These are phyloP conservation scores for Drosophila melanica DNA, from an alignment of 1,140 invertebrate species.

Conservation along the genomic window DNA sequence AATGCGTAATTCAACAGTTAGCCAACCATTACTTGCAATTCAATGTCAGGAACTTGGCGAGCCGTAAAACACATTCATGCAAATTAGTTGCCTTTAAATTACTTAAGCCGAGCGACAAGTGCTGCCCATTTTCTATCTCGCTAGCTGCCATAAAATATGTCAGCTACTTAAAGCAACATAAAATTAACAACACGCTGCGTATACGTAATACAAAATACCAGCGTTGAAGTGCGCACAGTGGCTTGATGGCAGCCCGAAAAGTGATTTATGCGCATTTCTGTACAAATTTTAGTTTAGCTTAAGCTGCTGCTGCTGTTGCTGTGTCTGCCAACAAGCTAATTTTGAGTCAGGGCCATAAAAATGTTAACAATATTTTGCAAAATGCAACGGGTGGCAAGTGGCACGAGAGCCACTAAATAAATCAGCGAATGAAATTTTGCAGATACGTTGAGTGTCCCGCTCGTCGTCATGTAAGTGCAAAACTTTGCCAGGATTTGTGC, in stretches of 20 bases:
- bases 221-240: neutral
- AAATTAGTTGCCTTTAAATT: conserved; percentile 36
- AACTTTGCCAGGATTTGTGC: conserved; percentile 12
- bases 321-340: conserved; percentile 52
- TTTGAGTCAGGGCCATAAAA: conserved; percentile 49
- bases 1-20: conserved; percentile 7
- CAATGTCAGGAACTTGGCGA: conserved; percentile 25
- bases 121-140: conserved; percentile 9
- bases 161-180: conserved; percentile 56
- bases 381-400: conserved; percentile 22
- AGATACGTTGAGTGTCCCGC: conserved; percentile 10
- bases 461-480: neutral
- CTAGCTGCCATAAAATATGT: conserved; percentile 46
- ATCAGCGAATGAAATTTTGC: conserved; percentile 45
- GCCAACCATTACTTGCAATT: conserved; percentile 27
- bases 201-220: conserved; percentile 30
- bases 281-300: conserved; percentile 46
- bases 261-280: conserved; percentile 53
- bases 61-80: conserved; percentile 41
- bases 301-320: neutral
- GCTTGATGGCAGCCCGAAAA: conserved; percentile 4
- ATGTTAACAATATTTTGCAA: conserved; percentile 51
- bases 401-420: conserved; percentile 40
- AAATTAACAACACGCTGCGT: conserved; percentile 54
- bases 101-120: conserved; percentile 14